Conservation (phyloP, 2,888 invertebrate species). For the Entomobrya proxima region DNA sequence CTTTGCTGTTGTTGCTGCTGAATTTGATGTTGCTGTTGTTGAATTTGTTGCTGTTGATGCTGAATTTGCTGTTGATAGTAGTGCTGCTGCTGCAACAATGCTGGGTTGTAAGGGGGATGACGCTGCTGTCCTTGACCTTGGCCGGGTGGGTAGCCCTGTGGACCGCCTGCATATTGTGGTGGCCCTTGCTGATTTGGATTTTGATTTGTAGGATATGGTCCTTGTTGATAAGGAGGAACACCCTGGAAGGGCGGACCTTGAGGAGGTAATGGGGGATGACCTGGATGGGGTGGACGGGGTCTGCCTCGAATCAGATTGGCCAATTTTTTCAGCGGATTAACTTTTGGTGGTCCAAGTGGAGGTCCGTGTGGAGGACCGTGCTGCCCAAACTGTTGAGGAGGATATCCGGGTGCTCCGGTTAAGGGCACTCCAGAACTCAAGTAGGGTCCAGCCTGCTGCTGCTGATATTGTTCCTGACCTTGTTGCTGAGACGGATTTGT, state of each 20-base stretch:
- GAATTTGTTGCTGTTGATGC: conserved; percentile 21
- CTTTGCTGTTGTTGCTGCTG: conserved; percentile 37
- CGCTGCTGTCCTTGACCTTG: conserved; percentile 13
- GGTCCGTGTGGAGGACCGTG: conserved; percentile 17
- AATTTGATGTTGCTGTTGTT: conserved; percentile 2
- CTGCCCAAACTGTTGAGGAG: conserved; percentile 54
- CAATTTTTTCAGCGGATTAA: conserved; percentile 68
- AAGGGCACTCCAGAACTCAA: conserved; percentile 41
- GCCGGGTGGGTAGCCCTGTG: conserved; percentile 1
- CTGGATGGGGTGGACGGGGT: conserved; percentile 27
- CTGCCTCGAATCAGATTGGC: conserved; percentile 69
- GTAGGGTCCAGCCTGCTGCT: conserved; percentile 49
- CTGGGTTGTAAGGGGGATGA: conserved; percentile 12
- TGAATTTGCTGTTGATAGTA: conserved; percentile 34
- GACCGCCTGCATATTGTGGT: conserved; percentile 23
- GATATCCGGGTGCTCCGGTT: conserved; percentile 32
- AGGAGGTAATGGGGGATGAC: conserved; percentile 31
- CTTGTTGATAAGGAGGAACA: conserved; percentile 28
- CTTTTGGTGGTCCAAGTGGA: conserved; percentile 56
- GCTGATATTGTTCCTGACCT: neutral
- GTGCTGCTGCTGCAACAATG: conserved; percentile 7
- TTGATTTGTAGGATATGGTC: neutral
- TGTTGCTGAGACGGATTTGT: conserved; percentile 13
- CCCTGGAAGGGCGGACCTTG: conserved; percentile 28
- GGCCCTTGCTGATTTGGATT: neutral